Evolutionary conservation across 2,113 vertebrate genomes (phyloP).

Genomic region (Alces alces): DNA sequence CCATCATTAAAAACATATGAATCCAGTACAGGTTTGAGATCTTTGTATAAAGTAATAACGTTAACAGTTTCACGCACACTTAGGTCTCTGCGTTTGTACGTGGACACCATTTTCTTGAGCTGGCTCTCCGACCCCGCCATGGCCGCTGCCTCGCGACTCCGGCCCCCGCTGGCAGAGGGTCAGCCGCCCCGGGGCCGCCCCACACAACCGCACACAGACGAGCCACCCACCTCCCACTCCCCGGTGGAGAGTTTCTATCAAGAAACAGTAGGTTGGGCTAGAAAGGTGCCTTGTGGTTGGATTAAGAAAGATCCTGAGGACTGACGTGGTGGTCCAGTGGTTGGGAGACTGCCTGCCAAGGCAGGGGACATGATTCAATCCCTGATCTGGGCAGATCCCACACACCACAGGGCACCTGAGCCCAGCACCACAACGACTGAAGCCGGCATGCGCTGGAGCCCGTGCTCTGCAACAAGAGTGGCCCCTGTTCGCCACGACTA

Average conservation of each 20-base stretch:
- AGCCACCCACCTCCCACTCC: no score
- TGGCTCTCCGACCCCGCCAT: no score
- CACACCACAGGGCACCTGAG: neutral
- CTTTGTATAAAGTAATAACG: constrained; percentile 95
- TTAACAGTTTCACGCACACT: constrained; percentile 93
- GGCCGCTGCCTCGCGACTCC: accelerated
- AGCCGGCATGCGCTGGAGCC: neutral
- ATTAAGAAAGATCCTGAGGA: neutral
- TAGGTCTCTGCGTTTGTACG: constrained; percentile 98
- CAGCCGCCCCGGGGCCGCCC: no score
- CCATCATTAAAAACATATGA: constrained; percentile 98
- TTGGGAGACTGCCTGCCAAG: neutral
- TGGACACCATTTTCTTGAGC: no score
- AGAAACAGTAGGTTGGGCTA: neutral
- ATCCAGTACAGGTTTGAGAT: constrained; percentile 97
- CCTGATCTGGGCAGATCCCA: neutral
- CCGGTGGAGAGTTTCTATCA: neutral
- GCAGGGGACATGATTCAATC: neutral
- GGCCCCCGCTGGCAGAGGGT: no score
- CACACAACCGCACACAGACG: no score
- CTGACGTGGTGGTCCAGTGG: neutral
- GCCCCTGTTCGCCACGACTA: neutral
- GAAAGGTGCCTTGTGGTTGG: neutral
- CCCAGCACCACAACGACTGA: neutral
- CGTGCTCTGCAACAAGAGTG: neutral